Conservation (phyloP, 2,113 vertebrate species). For the Sceloporus tristichus region DNA sequence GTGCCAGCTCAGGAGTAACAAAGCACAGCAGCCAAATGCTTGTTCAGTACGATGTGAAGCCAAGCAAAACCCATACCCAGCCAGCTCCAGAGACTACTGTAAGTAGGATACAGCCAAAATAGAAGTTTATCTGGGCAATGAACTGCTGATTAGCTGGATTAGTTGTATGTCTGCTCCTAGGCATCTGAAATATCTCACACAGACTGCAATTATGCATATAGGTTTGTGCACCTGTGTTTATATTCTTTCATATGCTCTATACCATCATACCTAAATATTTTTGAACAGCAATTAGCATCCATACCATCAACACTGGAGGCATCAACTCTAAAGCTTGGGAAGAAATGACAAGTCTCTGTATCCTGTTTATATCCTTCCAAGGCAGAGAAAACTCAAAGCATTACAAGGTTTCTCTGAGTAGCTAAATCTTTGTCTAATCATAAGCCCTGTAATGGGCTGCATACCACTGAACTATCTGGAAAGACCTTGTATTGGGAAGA, state of each 20-base stretch:
- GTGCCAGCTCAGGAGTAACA: constrained; percentile 38
- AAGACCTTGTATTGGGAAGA: not conserved
- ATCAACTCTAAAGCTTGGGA: not conserved
- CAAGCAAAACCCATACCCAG: not conserved
- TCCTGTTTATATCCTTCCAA: not conserved
- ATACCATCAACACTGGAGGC: not conserved
- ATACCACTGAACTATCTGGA: not conserved
- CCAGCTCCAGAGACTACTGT: not conserved
- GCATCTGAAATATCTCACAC: not conserved
- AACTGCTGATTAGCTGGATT: not conserved
- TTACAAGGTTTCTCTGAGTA: not conserved
- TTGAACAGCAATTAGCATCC: not conserved
- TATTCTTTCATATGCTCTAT: not conserved
- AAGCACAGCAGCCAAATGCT: constrained; percentile 2
- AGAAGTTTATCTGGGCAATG: not conserved
- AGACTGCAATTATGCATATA: not conserved
- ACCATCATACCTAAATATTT: not conserved
- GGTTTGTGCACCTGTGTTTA: not conserved
- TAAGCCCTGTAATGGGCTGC: not conserved
- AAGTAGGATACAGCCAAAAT: not conserved
- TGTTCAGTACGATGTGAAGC: not conserved
- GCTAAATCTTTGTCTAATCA: not conserved
- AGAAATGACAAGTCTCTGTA: not conserved
- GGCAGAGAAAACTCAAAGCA: not conserved
- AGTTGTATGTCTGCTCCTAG: not conserved